These are phyloP conservation scores for Mobula birostris DNA, from an alignment of 2,113 vertebrate genomes.

Conservation along the genomic window DNA sequence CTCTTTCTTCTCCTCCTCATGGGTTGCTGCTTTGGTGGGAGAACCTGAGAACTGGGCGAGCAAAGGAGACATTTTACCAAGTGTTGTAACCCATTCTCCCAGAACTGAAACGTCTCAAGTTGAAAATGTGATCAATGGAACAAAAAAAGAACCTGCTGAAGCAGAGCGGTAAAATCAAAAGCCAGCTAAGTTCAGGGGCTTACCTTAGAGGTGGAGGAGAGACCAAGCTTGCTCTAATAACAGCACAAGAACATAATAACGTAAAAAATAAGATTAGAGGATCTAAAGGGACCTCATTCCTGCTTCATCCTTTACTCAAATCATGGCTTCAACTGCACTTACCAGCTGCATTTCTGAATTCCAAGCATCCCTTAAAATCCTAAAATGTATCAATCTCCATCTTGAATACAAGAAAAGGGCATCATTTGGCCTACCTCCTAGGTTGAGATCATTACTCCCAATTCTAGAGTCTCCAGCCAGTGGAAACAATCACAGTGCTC, in stretches of 20 bases:
- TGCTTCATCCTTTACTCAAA: too few relatives aligned
- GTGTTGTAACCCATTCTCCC: not conserved
- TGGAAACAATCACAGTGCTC: too few relatives aligned
- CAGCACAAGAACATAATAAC: not conserved
- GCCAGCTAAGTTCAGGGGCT: not conserved
- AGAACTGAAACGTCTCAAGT: not conserved
- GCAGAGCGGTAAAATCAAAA: not conserved
- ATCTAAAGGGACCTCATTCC: too few relatives aligned
- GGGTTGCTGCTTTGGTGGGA: not conserved
- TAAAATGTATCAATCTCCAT: too few relatives aligned
- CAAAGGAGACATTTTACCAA: not conserved
- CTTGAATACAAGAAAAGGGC: too few relatives aligned
- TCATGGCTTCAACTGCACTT: too few relatives aligned
- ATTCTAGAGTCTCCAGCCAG: too few relatives aligned
- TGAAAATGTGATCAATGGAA: not conserved
- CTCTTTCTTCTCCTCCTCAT: slow-evolving; percentile 25
- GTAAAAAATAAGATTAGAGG: too few relatives aligned
- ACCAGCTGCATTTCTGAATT: too few relatives aligned
- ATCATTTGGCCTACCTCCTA: too few relatives aligned
- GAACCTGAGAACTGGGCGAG: slow-evolving; percentile 22
- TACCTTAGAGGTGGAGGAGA: not conserved
- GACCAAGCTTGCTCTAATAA: not conserved
- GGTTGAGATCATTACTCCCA: too few relatives aligned
- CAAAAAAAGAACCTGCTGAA: not conserved
- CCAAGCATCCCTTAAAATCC: too few relatives aligned